These are phyloP conservation scores for Agapornis canus DNA, from an alignment of 2,797 vertebrate species.

Conservation along the genomic window DNA sequence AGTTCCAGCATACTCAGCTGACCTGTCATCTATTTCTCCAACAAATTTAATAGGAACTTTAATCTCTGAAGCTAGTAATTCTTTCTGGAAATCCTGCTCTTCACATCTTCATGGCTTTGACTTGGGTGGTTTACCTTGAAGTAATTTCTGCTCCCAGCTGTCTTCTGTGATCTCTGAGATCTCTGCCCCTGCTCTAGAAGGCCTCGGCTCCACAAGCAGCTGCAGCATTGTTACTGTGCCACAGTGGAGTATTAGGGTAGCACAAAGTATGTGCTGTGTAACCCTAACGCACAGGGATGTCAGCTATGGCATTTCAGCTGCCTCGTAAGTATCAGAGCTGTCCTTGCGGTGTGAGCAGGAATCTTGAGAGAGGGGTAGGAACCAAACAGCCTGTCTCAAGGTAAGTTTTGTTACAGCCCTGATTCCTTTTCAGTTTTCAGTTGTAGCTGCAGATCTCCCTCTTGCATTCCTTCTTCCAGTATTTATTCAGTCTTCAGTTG, in stretches of 20 bases:
- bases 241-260: background rate
- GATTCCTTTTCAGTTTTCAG: background rate
- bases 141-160: constrained; percentile 10
- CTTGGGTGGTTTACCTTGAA: constrained; percentile 20
- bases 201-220: constrained; percentile 6
- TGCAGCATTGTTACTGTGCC: constrained; percentile 35
- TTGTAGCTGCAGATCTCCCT: background rate
- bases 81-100: background rate
- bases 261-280: background rate
- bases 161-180: background rate
- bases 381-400: background rate
- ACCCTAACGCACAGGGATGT: background rate
- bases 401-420: constrained; percentile 38
- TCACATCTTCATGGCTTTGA: background rate
- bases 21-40: constrained; percentile 35
- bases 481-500: background rate
- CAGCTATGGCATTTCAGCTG: constrained; percentile 41
- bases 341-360: background rate
- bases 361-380: background rate
- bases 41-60: background rate
- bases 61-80: background rate
- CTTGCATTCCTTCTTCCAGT: background rate
- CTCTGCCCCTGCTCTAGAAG: background rate
- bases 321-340: background rate
- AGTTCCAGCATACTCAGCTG: background rate